Evolutionary conservation across 2,113 vertebrate genomes (phyloP).

Genomic region (Setophaga petechia): DNA sequence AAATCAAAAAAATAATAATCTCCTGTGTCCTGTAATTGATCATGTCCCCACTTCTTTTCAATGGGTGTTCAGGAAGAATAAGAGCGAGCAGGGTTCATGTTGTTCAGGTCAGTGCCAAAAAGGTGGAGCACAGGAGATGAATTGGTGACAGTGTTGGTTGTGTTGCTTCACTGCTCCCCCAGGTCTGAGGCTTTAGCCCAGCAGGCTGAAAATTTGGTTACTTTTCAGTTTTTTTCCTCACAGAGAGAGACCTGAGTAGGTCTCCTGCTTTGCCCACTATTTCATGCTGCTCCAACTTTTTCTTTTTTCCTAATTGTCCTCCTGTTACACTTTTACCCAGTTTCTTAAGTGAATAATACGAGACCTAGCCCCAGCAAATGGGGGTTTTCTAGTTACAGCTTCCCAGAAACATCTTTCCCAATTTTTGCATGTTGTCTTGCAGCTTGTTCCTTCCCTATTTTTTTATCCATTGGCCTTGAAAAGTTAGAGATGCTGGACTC

Average conservation of each 20-base stretch:
- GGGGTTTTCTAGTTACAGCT: not conserved
- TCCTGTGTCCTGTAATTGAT: not conserved
- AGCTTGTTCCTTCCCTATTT: not conserved
- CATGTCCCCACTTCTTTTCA: not conserved
- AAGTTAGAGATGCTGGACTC: not conserved
- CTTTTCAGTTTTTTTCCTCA: not conserved
- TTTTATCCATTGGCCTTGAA: not conserved
- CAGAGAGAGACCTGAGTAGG: not conserved
- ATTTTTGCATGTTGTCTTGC: not conserved
- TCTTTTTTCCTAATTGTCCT: not conserved
- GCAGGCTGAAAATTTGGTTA: not conserved
- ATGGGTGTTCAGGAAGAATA: not conserved
- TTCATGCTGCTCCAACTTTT: not conserved
- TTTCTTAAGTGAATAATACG: not conserved
- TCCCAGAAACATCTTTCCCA: not conserved
- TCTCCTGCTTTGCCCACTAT: not conserved
- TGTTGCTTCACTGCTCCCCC: not conserved
- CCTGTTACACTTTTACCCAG: not conserved
- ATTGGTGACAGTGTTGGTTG: not conserved
- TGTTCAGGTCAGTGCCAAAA: not conserved
- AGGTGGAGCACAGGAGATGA: not conserved
- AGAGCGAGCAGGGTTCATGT: not conserved
- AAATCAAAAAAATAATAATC: not conserved
- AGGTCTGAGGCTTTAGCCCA: not conserved
- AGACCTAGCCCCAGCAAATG: not conserved